Percentiles rank a stretch among this genome's conserved stretches.
phyloP scores from a whole-genome alignment of 2,797 vertebrate species.

The Smutsia gigantea region DNA sequence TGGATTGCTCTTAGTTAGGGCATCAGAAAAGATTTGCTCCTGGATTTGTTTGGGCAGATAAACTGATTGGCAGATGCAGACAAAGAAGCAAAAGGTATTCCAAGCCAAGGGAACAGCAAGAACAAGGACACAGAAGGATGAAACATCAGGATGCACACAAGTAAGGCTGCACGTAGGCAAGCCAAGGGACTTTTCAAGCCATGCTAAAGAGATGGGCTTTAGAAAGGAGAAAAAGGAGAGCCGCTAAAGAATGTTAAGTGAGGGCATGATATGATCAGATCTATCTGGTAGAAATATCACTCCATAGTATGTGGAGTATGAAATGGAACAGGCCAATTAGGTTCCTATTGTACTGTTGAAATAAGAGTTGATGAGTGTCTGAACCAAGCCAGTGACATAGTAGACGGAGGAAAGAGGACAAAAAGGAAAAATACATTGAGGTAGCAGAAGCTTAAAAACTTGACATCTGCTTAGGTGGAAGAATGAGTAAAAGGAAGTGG shows the following conservation, averaged over 20 bases:
- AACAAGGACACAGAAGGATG: neutral
- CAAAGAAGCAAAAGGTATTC: neutral
- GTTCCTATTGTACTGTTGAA: neutral
- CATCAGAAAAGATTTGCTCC: neutral
- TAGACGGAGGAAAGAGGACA: neutral
- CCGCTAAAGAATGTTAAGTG: neutral
- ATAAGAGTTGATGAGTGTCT: neutral
- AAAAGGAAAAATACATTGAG: neutral
- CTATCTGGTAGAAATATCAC: neutral
- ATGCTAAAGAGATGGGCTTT: neutral
- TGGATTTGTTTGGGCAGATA: neutral
- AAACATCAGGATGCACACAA: neutral
- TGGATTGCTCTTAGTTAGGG: neutral
- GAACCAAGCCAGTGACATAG: neutral
- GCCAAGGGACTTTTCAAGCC: neutral
- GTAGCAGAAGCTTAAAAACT: neutral
- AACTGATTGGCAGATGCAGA: neutral
- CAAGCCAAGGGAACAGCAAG: neutral
- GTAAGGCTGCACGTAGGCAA: neutral
- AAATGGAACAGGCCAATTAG: neutral
- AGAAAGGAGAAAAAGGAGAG: neutral
- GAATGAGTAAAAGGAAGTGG: neutral
- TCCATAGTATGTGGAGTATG: neutral
- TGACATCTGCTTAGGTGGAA: neutral
- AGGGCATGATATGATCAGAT: neutral